Conservation (phyloP, 1,140 invertebrate genomes). For the Anastrepha obliqua region DNA sequence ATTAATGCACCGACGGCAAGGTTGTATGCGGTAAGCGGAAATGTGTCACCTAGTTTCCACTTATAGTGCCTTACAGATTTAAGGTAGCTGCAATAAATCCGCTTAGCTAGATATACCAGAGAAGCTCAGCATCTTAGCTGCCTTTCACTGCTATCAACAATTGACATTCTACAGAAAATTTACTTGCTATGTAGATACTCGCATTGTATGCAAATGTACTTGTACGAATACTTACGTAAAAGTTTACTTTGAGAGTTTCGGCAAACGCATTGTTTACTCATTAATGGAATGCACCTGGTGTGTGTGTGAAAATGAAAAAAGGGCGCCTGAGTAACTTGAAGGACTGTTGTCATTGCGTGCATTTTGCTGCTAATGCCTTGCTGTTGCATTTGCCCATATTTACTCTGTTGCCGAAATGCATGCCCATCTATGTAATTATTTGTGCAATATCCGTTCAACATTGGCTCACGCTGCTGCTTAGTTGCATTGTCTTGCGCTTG, state of each 20-base stretch:
- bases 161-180: background rate
- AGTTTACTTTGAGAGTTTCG: background rate
- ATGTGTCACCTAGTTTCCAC: slow-evolving; percentile 39
- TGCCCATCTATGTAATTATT: background rate
- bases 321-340: background rate
- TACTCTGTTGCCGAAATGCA: background rate
- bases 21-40: background rate
- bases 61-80: too few relatives aligned
- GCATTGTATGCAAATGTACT: background rate
- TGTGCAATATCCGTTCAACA: background rate
- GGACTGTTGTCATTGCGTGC: background rate
- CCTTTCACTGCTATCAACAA: background rate
- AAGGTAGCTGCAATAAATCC: background rate
- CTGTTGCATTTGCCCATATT: background rate
- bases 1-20: background rate
- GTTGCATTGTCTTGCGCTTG: slow-evolving; percentile 19
- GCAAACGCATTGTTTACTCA: slow-evolving; percentile 28
- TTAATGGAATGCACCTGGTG: slow-evolving; percentile 38
- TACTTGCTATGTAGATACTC: background rate
- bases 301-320: background rate
- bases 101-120: background rate
- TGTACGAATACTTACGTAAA: background rate
- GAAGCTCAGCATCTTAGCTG: background rate
- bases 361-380: too few relatives aligned
- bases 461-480: background rate